phyloP scores from a whole-genome alignment of 2,888 invertebrate genomes.

The Chaitophorus viminalis region DNA sequence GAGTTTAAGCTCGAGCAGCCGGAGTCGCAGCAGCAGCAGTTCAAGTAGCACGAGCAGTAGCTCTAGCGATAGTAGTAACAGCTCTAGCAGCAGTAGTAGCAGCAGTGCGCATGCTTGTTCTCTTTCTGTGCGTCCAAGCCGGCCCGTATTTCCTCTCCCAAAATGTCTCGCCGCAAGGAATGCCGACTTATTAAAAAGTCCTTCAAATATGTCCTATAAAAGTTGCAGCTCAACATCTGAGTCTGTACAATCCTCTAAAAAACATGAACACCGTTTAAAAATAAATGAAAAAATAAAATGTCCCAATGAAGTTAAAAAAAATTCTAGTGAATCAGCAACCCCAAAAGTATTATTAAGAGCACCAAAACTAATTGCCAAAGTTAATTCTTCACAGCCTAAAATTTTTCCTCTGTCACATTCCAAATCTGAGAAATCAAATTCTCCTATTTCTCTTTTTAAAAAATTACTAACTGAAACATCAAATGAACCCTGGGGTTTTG shows the following conservation, averaged over 20 bases:
- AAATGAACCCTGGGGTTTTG: conserved; percentile 72
- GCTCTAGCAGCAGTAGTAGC: conserved; percentile 64
- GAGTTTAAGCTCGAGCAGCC: conserved; percentile 63
- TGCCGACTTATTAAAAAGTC: conserved; percentile 49
- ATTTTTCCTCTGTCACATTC: conserved; percentile 52
- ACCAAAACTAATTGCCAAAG: conserved; percentile 56
- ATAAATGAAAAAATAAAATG: conserved; percentile 3
- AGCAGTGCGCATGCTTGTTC: conserved; percentile 63
- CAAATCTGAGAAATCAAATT: conserved; percentile 30
- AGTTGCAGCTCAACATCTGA: conserved; percentile 16
- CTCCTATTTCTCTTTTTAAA: conserved; percentile 49
- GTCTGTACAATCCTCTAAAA: conserved; percentile 27
- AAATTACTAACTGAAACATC: conserved; percentile 47
- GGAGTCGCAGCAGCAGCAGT: conserved; percentile 65
- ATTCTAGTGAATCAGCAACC: neutral
- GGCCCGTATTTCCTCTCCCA: conserved; percentile 62
- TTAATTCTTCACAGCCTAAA: conserved; percentile 55
- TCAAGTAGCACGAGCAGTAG: conserved; percentile 60
- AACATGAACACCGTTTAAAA: conserved; percentile 18
- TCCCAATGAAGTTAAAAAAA: conserved; percentile 10
- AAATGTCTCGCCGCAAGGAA: conserved; percentile 58
- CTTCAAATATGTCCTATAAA: conserved; percentile 37
- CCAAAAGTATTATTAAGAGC: conserved; percentile 57
- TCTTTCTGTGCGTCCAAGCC: conserved; percentile 62
- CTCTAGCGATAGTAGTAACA: conserved; percentile 63